Conservation (phyloP, 2,888 invertebrate genomes). For the Oscheius myriophilus region DNA sequence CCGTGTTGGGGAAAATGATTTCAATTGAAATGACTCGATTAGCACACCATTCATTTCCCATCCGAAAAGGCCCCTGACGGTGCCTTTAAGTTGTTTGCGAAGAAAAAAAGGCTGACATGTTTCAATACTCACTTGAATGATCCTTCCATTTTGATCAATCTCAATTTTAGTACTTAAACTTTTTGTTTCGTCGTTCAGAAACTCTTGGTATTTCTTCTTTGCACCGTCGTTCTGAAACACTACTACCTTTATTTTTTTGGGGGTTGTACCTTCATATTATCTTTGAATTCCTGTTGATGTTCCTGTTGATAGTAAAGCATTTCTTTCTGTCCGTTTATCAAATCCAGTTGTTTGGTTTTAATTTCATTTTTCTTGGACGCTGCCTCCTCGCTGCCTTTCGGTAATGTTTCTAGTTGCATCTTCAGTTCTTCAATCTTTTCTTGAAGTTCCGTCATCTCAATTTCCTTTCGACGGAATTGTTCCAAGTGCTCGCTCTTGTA, state of each 20-base stretch:
- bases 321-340: neutral
- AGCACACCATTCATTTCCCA: no score
- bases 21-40: no score
- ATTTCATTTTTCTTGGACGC: neutral
- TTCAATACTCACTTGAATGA: conserved; percentile 8
- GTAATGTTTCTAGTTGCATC: neutral
- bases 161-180: neutral
- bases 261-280: neutral
- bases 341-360: neutral
- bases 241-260: neutral
- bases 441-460: neutral
- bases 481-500: neutral
- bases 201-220: neutral
- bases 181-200: neutral
- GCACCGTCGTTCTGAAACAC: neutral
- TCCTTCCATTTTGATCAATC: conserved; percentile 19
- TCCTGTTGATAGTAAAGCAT: neutral
- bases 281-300: neutral
- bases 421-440: neutral
- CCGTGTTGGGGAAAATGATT: no score
- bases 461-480: neutral
- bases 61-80: no score
- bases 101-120: no score
- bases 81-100: no score
- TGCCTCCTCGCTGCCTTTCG: neutral